Conservation (phyloP, 2,888 invertebrate genomes). For the Drosophila vallismaia region DNA sequence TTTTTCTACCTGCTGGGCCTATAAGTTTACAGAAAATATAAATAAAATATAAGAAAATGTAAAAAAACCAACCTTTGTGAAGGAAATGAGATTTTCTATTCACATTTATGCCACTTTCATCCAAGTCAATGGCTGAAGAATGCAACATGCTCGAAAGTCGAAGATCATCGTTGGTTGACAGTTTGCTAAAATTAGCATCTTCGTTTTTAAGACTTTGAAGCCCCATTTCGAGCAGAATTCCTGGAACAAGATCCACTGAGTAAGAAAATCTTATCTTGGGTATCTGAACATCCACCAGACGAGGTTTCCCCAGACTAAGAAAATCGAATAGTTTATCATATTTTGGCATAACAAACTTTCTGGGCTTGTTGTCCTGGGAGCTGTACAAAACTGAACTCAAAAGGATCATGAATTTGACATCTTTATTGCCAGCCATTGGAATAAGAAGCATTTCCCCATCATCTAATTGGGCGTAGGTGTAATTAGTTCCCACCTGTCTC, state of each 20-base stretch:
- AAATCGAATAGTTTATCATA: not conserved
- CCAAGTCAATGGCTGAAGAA: conserved; percentile 1
- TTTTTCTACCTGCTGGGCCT: too few relatives aligned
- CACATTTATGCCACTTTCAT: conserved; percentile 5
- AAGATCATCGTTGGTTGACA: not conserved
- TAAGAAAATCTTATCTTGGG: not conserved
- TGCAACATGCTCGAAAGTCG: conserved; percentile 1
- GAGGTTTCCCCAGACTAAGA: not conserved
- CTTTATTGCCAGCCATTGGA: not conserved
- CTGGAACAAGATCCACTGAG: not conserved
- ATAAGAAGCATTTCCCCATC: conserved; percentile 1
- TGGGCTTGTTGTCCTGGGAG: not conserved
- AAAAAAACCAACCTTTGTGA: not conserved
- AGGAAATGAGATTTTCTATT: not conserved
- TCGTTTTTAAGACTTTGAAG: not conserved
- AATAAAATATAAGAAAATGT: not conserved
- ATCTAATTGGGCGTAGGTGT: not conserved
- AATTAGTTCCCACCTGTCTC: not conserved
- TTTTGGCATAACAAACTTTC: not conserved
- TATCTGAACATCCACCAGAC: conserved; percentile 1
- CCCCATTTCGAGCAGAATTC: not conserved
- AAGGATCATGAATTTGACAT: conserved; percentile 8
- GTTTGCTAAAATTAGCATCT: not conserved
- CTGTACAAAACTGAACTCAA: not conserved
- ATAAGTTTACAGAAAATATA: not conserved